Evolutionary conservation across 2,888 invertebrate species (phyloP), one percentile per base, ranked within the genome.

Genomic region (Omphaloscelis lunosa): DNA sequence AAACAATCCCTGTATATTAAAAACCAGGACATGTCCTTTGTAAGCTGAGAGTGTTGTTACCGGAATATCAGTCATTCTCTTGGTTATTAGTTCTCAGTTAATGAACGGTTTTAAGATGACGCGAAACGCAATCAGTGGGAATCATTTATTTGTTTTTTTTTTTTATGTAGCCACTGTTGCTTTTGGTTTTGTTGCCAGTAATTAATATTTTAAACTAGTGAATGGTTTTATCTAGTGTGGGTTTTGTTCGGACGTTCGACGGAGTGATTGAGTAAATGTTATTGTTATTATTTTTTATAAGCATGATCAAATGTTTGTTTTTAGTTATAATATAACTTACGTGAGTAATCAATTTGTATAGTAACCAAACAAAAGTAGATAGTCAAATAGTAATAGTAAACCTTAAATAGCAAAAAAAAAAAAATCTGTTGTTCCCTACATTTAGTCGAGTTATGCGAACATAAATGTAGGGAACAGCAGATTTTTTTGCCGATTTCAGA

Each of bases 61-160:
- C 77, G 68, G 72, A 76, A 74, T 77, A 82, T 89, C 88, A 89
- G 78, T 90, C 87, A 90, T 85, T 86, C 88, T 82, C 74, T 84
- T 89, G 68, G 82, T 89, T 91, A 89, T 88, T 91, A 89, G 88
- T 88, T 88, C 85, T 77, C 77, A 80, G 82, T 83, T 90, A 89
- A 90, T 89, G 86, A 89, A 86, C 82, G 89, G 88, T 89, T 89
- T 82, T 81, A 75, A 87, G 88, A 79, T 75, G 81, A 83, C 79
- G 82, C 71, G 80, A 85, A 85, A 75, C 79, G 80, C 80, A 79
- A 84, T 85, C 79, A 80, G 62, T 72, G 72, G 65, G 23, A 48
- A 70, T 56, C 34, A 65, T 72, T 82, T 72, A 80, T 82, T 82
- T 77, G 71, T 75, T 85, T 72, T 71, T 74, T 77, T 74, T 75